phyloP scores from a whole-genome alignment of 2,888 invertebrate genomes.

The Perdita meconis region DNA sequence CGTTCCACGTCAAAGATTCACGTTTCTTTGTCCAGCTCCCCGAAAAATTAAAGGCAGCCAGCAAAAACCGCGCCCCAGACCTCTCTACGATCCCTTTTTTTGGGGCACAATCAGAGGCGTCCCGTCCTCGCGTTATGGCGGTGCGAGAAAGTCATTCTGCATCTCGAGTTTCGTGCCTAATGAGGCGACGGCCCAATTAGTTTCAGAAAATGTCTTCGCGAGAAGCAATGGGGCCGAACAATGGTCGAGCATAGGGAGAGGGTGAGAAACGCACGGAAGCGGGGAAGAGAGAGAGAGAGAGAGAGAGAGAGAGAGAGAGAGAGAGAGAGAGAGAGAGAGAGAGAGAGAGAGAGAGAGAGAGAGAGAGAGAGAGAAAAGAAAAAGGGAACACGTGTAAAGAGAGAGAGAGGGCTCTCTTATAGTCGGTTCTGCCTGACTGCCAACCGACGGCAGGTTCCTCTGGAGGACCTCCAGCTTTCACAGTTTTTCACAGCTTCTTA shows the following conservation, averaged over 20 bases:
- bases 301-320: constrained; percentile 23
- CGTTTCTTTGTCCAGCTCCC: background rate
- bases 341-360: background rate
- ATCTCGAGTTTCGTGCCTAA: constrained; percentile 60
- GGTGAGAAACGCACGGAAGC: background rate
- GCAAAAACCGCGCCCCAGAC: constrained; percentile 11
- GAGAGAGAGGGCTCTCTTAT: constrained; percentile 8
- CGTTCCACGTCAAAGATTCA: background rate
- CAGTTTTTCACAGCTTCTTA: constrained; percentile 66
- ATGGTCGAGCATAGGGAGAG: constrained; percentile 24
- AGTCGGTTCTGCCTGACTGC: constrained; percentile 16
- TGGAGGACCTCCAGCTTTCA: constrained; percentile 58
- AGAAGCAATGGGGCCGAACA: constrained; percentile 47
- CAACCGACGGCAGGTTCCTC: constrained; percentile 43
- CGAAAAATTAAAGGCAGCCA: background rate
- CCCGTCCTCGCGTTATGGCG: background rate
- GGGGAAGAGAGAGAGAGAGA: background rate
- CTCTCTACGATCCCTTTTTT: constrained; percentile 24
- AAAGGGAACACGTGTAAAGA: constrained; percentile 36
- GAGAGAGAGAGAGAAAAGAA: background rate
- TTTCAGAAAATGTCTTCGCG: constrained; percentile 48
- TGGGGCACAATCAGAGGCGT: constrained; percentile 7
- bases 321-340: too few relatives aligned
- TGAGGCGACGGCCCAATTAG: constrained; percentile 63
- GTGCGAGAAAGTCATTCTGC: constrained; percentile 24